A percentile compares a stretch with the other conserved stretches of the same genome.
Conservation (phyloP, 37 sponge, comb jelly and placozoan species). For the Mnemiopsis leidyi region DNA sequence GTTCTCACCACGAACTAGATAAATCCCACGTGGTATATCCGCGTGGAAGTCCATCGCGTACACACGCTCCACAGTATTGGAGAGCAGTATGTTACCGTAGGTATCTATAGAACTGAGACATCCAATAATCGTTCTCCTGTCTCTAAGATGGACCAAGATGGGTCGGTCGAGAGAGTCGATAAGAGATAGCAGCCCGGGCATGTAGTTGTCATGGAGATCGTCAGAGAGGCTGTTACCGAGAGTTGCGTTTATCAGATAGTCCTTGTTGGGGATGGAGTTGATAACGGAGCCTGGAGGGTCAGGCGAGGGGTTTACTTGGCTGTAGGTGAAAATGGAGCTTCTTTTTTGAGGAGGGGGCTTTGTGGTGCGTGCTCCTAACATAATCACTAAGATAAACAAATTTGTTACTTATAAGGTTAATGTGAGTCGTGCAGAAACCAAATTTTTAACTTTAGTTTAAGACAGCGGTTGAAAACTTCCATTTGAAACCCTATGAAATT, state of each 20-base stretch:
- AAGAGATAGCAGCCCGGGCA: constrained; percentile 5
- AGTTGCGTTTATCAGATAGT: constrained; percentile 49
- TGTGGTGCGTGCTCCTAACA: background rate
- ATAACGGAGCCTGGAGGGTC: background rate
- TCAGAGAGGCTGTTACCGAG: constrained; percentile 28
- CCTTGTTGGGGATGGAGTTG: constrained; percentile 38
- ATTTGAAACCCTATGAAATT: no score
- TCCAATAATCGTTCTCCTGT: constrained; percentile 15
- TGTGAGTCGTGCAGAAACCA: no score
- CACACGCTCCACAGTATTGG: constrained; percentile 88
- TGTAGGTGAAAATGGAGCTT: background rate
- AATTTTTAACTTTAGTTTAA: no score
- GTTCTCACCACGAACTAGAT: constrained; percentile 92
- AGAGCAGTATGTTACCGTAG: constrained; percentile 79
- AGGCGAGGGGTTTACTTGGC: background rate
- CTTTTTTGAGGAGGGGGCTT: constrained; percentile 2
- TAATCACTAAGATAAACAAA: no score
- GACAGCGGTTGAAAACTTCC: no score
- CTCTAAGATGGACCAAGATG: constrained; percentile 30
- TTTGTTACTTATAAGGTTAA: no score
- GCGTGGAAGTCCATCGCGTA: constrained; percentile 88
- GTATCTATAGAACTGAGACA: constrained; percentile 6
- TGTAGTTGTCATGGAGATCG: constrained; percentile 52
- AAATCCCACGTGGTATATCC: constrained; percentile 93
- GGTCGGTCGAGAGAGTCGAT: constrained; percentile 53